Conservation (phyloP, 2,797 vertebrate genomes). For the Distichodus sexfasciatus region DNA sequence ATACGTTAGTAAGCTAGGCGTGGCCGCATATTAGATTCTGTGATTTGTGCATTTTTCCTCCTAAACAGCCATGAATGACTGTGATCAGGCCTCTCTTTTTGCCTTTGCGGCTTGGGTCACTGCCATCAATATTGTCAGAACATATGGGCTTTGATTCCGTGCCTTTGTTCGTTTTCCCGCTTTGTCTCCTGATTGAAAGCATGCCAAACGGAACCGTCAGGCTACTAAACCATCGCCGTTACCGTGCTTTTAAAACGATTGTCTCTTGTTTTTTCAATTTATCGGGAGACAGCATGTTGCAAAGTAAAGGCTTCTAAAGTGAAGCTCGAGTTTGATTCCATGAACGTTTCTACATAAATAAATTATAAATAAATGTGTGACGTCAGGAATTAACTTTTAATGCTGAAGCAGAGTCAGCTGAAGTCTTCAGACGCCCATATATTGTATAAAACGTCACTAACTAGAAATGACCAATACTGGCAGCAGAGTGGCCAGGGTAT, state of each 20-base stretch:
- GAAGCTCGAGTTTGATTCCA: too few relatives aligned
- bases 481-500: too few relatives aligned
- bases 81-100: slow-evolving; percentile 26
- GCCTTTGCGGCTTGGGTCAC: slow-evolving; percentile 37
- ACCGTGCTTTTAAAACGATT: slow-evolving; percentile 38
- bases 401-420: too few relatives aligned
- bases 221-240: slow-evolving; percentile 40
- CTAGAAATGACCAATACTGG: too few relatives aligned
- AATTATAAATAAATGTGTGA: too few relatives aligned
- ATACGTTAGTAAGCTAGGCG: too few relatives aligned
- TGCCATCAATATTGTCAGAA: slow-evolving; percentile 45
- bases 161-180: slow-evolving; percentile 42
- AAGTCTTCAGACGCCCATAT: too few relatives aligned
- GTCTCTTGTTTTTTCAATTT: slow-evolving; percentile 62
- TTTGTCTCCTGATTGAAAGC: slow-evolving; percentile 55
- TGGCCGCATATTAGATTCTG: too few relatives aligned
- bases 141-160: slow-evolving; percentile 58
- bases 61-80: slow-evolving; percentile 5
- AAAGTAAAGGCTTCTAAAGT: slow-evolving; percentile 35
- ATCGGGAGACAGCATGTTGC: slow-evolving; percentile 53
- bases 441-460: too few relatives aligned
- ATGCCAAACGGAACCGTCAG: slow-evolving; percentile 58
- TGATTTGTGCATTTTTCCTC: slow-evolving; percentile 1
- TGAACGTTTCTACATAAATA: too few relatives aligned
- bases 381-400: too few relatives aligned